Conservation (phyloP, 2,888 invertebrate genomes). For the Acleris holmiana region DNA sequence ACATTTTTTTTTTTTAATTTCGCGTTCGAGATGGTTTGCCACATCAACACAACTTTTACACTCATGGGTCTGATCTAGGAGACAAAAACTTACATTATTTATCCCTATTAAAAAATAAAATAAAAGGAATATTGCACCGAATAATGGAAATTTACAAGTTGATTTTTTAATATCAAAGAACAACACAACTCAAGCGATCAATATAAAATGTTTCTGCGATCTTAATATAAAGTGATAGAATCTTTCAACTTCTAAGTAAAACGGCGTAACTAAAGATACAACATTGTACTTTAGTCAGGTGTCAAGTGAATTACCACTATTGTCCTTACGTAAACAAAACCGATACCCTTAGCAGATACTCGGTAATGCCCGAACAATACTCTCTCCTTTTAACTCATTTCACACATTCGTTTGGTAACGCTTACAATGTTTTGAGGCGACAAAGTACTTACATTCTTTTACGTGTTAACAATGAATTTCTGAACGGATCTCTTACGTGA, state of each 20-base stretch:
- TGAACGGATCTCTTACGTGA: constrained; percentile 23
- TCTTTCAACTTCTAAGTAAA: neutral
- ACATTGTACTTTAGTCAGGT: constrained; percentile 4
- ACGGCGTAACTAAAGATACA: neutral
- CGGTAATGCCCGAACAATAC: constrained; percentile 4
- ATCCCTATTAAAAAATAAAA: too few relatives aligned
- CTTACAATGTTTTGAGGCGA: constrained; percentile 4
- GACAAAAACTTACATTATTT: too few relatives aligned
- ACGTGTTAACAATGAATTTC: constrained; percentile 23
- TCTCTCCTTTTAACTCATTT: constrained; percentile 19
- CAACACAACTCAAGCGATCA: too few relatives aligned
- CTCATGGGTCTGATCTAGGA: too few relatives aligned
- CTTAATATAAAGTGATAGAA: neutral
- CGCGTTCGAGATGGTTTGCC: too few relatives aligned
- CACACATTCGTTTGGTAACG: constrained; percentile 28
- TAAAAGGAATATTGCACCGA: too few relatives aligned
- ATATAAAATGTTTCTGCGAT: too few relatives aligned
- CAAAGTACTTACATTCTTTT: constrained; percentile 19
- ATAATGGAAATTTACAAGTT: too few relatives aligned
- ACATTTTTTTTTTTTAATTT: too few relatives aligned
- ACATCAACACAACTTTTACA: too few relatives aligned
- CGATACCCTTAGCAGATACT: constrained; percentile 18
- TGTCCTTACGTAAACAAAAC: constrained; percentile 5
- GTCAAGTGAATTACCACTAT: constrained; percentile 24
- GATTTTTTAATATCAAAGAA: too few relatives aligned